These are phyloP conservation scores for Allolobophora icterica DNA, from an alignment of 2,888 invertebrate genomes.

Conservation along the genomic window DNA sequence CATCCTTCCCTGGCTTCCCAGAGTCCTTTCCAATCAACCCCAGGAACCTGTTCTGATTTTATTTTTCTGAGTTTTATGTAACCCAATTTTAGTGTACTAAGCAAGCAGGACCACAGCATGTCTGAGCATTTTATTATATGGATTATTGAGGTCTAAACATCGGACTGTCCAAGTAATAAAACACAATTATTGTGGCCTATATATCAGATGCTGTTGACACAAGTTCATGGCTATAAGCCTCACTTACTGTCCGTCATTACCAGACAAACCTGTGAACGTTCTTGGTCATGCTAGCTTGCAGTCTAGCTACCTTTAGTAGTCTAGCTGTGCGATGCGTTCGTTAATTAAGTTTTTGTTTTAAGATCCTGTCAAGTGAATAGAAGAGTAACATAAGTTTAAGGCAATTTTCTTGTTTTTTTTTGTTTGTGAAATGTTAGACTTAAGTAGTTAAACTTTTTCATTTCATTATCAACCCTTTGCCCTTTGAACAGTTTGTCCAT, in stretches of 20 bases:
- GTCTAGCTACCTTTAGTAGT: neutral
- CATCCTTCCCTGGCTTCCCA: no score
- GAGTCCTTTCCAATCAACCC: no score
- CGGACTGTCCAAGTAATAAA: no score
- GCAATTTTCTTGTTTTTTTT: neutral
- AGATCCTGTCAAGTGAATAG: neutral
- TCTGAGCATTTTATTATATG: no score
- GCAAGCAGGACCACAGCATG: no score
- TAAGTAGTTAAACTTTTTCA: constrained; percentile 12
- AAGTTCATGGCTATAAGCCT: neutral
- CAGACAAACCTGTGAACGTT: neutral
- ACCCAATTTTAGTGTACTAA: no score
- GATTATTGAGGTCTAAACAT: no score
- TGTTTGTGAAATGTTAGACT: constrained; percentile 4
- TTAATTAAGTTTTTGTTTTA: constrained; percentile 20
- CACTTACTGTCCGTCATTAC: neutral
- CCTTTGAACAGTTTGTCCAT: neutral
- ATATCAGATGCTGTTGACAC: neutral
- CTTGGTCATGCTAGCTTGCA: neutral
- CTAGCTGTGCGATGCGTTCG: neutral
- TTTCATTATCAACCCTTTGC: neutral
- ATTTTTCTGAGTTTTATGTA: no score
- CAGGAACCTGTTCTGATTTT: no score
- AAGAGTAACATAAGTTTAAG: neutral
- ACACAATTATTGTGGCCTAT: neutral